Base-by-base conservation (phyloP, 2,888 invertebrate species). In the Aradus depressus region DNA sequence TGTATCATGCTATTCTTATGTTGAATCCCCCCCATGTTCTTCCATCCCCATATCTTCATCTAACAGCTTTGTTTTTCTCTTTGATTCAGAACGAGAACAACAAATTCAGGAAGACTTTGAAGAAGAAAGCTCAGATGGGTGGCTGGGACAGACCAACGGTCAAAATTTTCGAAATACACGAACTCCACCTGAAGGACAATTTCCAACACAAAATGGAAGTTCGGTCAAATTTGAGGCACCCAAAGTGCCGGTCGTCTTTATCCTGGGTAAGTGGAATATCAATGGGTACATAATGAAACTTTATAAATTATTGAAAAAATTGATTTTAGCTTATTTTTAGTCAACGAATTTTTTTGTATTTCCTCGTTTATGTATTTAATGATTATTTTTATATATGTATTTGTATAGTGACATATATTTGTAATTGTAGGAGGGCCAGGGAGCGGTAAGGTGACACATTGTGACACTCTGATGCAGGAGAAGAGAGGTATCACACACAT, bases 361-460 rank as follows among this genome's bases (percentile, higher is more conserved):
- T n/a, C n/a, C n/a, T n/a, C n/a, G n/a, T n/a, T n/a, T n/a, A n/a
- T n/a, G n/a, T n/a, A n/a, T n/a, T n/a, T n/a, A n/a, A n/a, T n/a
- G 12, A 31, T 31, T 10, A 1, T 12, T 5, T 3, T 6, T 44
- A 25, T 26, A 25, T 5, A 22, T 25, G n/a, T n/a, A n/a, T n/a
- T n/a, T n/a, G n/a, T n/a, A n/a, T n/a, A n/a, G n/a, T n/a, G n/a
- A n/a, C n/a, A n/a, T n/a, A n/a, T n/a, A n/a, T n/a, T n/a, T n/a
- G 14, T 19, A 14, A 50, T 62, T 64, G 14, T 64, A 86, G 91
- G 95, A 64, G 95, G 95, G 58, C 95, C 95, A 59, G 95, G 93
- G 62, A 91, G 91, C 70, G 95, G 95, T 39, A 95, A 95, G 81
- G 93, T 95, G 74, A 95, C 95, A 64, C 93, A 95, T 69, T 95